A percentile compares a stretch with the other conserved stretches of the same genome.
Evolutionary conservation across 1,140 invertebrate species (phyloP).

Genomic region (Cydia fagiglandana): DNA sequence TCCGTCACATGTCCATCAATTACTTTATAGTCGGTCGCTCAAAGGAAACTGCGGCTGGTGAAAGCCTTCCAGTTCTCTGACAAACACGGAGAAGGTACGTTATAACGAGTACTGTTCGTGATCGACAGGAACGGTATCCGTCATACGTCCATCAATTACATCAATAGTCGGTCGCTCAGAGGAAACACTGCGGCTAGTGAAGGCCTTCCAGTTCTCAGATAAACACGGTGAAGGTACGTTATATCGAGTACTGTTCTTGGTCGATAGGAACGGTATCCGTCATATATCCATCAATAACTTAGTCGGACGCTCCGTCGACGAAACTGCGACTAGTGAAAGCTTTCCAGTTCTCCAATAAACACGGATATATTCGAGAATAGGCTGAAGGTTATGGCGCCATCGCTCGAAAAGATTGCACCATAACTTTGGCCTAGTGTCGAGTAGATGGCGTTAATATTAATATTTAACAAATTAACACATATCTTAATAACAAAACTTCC

Average conservation of each 20-base stretch:
- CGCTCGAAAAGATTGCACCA: too few species aligned
- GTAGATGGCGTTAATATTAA: too few species aligned
- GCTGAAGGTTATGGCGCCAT: too few species aligned
- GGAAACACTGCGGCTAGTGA: conserved; percentile 92
- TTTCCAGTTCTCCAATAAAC: too few species aligned
- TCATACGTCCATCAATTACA: conserved; percentile 92
- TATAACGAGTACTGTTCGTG: conserved; percentile 75
- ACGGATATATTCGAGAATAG: too few species aligned
- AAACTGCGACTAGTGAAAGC: too few species aligned
- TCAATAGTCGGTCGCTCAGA: conserved; percentile 96
- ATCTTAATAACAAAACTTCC: too few species aligned
- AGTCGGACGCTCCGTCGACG: too few species aligned
- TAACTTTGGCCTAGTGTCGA: too few species aligned
- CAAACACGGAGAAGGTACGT: conserved; percentile 92
- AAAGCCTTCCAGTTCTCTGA: conserved; percentile 97
- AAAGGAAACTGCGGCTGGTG: conserved; percentile 84
- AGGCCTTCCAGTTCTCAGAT: conserved; percentile 96
- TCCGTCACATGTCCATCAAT: conserved; percentile 90
- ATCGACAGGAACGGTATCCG: conserved; percentile 84
- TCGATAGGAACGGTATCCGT: too few species aligned
- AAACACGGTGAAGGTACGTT: conserved; percentile 92
- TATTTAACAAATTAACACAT: too few species aligned
- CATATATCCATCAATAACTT: too few species aligned
- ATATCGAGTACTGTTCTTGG: background rate
- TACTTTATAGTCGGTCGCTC: conserved; percentile 96